These are phyloP conservation scores for Coendou prehensilis DNA, from an alignment of 2,797 vertebrate species.

Conservation along the genomic window DNA sequence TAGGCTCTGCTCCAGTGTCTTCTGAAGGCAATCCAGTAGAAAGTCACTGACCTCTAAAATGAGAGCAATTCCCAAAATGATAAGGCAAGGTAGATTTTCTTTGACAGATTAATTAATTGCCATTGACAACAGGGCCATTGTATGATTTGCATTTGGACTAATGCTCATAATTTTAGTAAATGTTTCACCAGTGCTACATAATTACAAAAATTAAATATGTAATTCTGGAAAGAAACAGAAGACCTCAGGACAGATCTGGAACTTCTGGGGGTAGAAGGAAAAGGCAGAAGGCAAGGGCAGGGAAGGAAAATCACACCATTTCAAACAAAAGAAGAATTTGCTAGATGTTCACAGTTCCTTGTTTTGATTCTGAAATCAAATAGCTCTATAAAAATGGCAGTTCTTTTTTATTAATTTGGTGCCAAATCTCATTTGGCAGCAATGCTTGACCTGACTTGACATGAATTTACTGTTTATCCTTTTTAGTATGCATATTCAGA, in stretches of 20 bases:
- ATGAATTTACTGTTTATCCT: constrained; percentile 53
- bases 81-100: constrained; percentile 54
- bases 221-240: constrained; percentile 28
- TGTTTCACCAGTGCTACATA: constrained; percentile 61
- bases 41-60: constrained; percentile 25
- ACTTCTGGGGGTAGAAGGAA: constrained; percentile 26
- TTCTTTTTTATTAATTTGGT: constrained; percentile 57
- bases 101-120: constrained; percentile 44
- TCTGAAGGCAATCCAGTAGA: background rate
- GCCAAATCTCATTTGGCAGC: constrained; percentile 48
- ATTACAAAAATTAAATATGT: constrained; percentile 75
- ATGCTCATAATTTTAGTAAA: constrained; percentile 64
- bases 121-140: constrained; percentile 27
- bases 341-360: background rate
- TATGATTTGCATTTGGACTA: constrained; percentile 67
- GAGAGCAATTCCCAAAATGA: constrained; percentile 52
- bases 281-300: constrained; percentile 40
- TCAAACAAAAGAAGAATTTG: constrained; percentile 1
- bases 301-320: background rate
- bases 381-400: background rate
- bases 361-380: constrained; percentile 54
- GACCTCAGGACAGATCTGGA: background rate
- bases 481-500: constrained; percentile 68
- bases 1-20: background rate
- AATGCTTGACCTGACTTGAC: constrained; percentile 69